phyloP scores from a whole-genome alignment of 1,140 invertebrate genomes.

The Cherax destructor region DNA sequence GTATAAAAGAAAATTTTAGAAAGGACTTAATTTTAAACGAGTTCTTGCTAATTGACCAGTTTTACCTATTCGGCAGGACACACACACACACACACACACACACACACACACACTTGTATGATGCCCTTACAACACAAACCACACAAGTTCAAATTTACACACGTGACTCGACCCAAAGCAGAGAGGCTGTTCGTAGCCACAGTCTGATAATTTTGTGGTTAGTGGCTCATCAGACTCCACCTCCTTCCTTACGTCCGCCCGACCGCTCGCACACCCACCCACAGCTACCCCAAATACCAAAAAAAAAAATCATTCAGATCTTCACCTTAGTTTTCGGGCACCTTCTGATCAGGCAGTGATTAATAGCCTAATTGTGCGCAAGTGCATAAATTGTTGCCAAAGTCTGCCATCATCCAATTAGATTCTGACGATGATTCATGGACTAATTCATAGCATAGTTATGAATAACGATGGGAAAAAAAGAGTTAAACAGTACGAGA shows the following conservation, averaged over 20 bases:
- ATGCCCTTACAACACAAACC: too few species aligned
- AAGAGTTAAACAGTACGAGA: background rate
- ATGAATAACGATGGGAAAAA: background rate
- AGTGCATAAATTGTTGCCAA: slow-evolving; percentile 9
- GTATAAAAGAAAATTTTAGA: too few species aligned
- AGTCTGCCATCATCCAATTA: slow-evolving; percentile 8
- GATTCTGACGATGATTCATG: slow-evolving; percentile 14
- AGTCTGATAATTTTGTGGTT: background rate
- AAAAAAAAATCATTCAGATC: background rate
- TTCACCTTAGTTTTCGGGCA: background rate
- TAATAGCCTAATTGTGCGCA: slow-evolving; percentile 1
- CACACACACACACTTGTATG: too few species aligned
- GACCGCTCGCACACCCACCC: background rate
- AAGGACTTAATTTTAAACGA: too few species aligned
- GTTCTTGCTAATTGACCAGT: too few species aligned
- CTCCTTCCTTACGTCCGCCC: background rate
- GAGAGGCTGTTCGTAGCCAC: background rate
- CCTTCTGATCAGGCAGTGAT: background rate
- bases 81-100: too few species aligned
- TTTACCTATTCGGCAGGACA: too few species aligned
- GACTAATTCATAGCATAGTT: background rate
- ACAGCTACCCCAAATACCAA: background rate
- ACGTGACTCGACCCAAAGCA: background rate
- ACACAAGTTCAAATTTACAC: too few species aligned
- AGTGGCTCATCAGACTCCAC: background rate